These are phyloP conservation scores for Cyaniris semiargus DNA, from an alignment of 2,888 invertebrate species.

Conservation along the genomic window DNA sequence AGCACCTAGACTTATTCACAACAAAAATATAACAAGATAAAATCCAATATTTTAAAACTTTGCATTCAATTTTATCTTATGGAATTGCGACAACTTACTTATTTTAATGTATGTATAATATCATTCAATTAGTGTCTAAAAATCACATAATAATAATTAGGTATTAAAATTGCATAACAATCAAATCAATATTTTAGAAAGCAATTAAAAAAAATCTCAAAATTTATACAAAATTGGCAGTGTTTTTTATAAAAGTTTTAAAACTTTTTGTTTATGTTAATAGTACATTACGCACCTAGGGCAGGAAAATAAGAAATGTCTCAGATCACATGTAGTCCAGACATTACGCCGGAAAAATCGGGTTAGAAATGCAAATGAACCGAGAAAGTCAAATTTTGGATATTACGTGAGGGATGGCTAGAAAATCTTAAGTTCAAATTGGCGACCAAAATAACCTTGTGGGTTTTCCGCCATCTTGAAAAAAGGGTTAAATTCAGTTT, in stretches of 20 bases:
- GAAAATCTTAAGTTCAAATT: no score
- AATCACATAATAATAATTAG: neutral
- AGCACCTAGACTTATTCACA: constrained; percentile 12
- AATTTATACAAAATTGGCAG: neutral
- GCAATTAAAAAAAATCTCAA: neutral
- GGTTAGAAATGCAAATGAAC: no score
- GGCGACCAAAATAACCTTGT: no score
- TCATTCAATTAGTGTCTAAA: no score
- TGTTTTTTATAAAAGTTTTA: neutral
- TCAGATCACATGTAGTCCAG: no score
- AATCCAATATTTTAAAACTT: neutral
- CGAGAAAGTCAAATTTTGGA: no score
- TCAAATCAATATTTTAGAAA: neutral
- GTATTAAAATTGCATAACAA: neutral
- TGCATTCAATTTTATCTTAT: neutral
- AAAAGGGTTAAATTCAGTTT: no score
- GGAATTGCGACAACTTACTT: neutral
- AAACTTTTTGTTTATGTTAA: neutral
- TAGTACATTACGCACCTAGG: no score
- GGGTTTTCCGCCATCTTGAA: no score
- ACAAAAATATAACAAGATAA: neutral
- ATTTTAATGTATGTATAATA: neutral
- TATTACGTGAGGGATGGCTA: no score
- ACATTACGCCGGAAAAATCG: no score
- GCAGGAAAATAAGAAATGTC: no score